Conservation (phyloP, 2,888 invertebrate genomes). For the Pyrgus malvae region DNA sequence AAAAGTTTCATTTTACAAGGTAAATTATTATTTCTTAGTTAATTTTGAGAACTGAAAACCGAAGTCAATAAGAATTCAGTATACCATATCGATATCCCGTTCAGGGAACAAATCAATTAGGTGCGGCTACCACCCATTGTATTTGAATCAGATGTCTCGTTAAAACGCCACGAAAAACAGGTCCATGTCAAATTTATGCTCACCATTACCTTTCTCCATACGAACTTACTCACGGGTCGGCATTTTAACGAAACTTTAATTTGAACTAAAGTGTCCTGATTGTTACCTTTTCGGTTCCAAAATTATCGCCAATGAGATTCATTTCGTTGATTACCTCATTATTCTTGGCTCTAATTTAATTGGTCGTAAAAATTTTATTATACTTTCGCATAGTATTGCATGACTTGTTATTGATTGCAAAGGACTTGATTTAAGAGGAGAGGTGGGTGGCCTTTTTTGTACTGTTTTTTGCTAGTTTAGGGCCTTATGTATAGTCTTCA, state of each 20-base stretch:
- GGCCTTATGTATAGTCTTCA: no score
- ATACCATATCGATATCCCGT: conserved; percentile 24
- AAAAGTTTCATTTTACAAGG: no score
- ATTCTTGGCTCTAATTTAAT: conserved; percentile 65
- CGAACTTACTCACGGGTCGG: conserved; percentile 44
- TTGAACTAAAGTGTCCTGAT: conserved; percentile 54
- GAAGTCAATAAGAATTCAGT: no score
- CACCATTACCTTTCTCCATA: conserved; percentile 60
- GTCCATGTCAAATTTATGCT: conserved; percentile 63
- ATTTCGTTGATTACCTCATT: conserved; percentile 62
- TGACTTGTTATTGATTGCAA: conserved; percentile 44
- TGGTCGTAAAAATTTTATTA: conserved; percentile 58
- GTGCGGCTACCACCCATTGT: conserved; percentile 61
- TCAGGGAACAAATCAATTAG: conserved; percentile 59
- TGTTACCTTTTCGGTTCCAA: conserved; percentile 50
- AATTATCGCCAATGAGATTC: conserved; percentile 45
- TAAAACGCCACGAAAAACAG: conserved; percentile 54
- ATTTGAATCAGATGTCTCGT: conserved; percentile 66
- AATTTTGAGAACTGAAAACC: no score
- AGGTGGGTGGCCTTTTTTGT: no score
- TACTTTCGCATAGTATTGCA: conserved; percentile 46
- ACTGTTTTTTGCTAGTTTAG: no score
- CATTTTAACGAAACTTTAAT: conserved; percentile 73
- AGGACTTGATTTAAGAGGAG: conserved; percentile 45
- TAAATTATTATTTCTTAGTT: no score